Evolutionary conservation across 2,113 vertebrate species (phyloP), one percentile per base, ranked within the genome.

Genomic region (Pipa parva): DNA sequence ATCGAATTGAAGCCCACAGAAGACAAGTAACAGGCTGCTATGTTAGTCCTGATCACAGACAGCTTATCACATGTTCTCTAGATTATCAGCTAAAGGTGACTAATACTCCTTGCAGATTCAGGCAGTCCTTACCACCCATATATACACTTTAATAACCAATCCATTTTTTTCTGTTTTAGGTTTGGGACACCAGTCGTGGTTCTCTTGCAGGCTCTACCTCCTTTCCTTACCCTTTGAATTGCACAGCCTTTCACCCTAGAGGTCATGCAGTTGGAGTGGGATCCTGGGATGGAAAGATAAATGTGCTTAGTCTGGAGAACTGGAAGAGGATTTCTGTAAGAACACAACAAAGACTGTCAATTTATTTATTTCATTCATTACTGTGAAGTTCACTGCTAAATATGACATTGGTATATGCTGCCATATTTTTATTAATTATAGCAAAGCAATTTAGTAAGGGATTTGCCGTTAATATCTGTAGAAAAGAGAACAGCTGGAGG

Each of bases 21-120:
- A 78, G 84, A 27, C 77, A 62, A 7, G 88, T 95, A 58, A 94
- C 91, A 5, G 86, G 78, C 63, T 91, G 90, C 66, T 85, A 87
- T 39, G 60, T 85, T 77, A 89, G 80, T 49, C 63, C 80, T 11
- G 88, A 94, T 79, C 74, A 15, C 62, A 87, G 83, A 37, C 77
- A 88, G 55, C 71, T 95, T 1, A 88, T 84, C 7, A 94, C 92
- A 0, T 91, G 90, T 18, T 95, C 93, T 39, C 70, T 93, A 42
- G 93, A 93, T 59, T 84, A 79, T 24, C 75, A 46, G 36, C 25
- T 95, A 1, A 96, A 96, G 84, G 93, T 94, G 73, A 78, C 7
- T 46, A 3, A 24, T n/a, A 1, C 9, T 13, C 22, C 11, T 9
- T 24, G 5, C 12, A 22, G 20, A 11, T 45, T 13, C 42, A 21